A percentile compares a stretch with the other conserved stretches of the same genome.
These are phyloP conservation scores for Cantharis rustica DNA, from an alignment of 2,888 invertebrate species.

Conservation along the genomic window DNA sequence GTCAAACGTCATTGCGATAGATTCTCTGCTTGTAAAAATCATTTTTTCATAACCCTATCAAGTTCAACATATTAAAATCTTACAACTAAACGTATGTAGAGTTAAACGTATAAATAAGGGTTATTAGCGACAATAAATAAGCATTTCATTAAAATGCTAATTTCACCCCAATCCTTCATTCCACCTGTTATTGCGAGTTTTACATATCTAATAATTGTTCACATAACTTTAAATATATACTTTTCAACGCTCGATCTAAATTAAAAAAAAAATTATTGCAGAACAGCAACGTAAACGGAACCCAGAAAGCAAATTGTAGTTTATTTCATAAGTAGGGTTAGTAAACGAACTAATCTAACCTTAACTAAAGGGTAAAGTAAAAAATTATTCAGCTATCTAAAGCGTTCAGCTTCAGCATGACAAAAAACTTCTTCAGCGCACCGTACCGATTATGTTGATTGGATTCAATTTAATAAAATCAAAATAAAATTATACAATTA, in stretches of 20 bases:
- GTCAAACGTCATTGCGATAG: slow-evolving; percentile 2
- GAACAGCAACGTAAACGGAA: too few relatives aligned
- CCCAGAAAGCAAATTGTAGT: not conserved
- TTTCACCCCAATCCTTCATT: not conserved
- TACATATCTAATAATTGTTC: too few relatives aligned
- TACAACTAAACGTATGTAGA: too few relatives aligned
- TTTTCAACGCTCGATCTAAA: not conserved
- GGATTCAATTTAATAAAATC: not conserved
- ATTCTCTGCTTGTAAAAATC: not conserved
- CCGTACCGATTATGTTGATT: not conserved
- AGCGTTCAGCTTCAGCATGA: not conserved
- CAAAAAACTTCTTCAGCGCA: not conserved
- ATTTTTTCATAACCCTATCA: not conserved
- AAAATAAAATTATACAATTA: not conserved
- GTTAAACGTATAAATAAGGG: not conserved
- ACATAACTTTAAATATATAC: too few relatives aligned
- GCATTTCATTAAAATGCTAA: not conserved
- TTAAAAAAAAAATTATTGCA: not conserved
- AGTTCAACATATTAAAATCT: not conserved
- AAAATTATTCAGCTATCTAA: not conserved
- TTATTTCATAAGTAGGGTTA: not conserved
- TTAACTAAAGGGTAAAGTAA: not conserved
- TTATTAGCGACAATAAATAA: not conserved
- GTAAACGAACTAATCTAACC: not conserved
- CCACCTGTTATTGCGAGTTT: not conserved